Percentiles rank a stretch among this genome's conserved stretches.
Conservation (phyloP, 2,888 invertebrate genomes). For the Drosophila infuscata region DNA sequence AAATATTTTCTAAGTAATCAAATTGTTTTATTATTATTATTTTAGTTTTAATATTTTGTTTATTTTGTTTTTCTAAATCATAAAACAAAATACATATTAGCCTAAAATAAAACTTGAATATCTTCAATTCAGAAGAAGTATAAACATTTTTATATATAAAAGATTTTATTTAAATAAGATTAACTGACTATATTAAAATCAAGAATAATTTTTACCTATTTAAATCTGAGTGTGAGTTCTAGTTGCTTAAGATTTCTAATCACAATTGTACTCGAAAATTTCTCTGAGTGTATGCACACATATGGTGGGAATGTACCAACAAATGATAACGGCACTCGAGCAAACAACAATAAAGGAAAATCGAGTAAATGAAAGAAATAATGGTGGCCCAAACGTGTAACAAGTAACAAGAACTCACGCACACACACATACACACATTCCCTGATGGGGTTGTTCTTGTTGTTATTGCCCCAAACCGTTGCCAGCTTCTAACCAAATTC, state of each 20-base stretch:
- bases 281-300: slow-evolving; percentile 38
- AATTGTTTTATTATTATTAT: no score
- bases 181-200: background rate
- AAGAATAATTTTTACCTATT: background rate
- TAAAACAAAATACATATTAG: background rate
- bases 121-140: background rate
- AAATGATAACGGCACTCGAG: slow-evolving; percentile 79
- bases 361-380: slow-evolving; percentile 78
- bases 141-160: no score
- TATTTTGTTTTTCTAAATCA: no score
- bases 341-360: slow-evolving; percentile 80
- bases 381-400: slow-evolving; percentile 67
- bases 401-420: slow-evolving; percentile 61
- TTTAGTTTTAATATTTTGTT: no score
- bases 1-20: no score
- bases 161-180: background rate
- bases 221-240: background rate
- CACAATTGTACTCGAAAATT: background rate
- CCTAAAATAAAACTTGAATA: background rate
- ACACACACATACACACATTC: slow-evolving; percentile 6
- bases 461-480: slow-evolving; percentile 25
- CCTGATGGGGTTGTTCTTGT: slow-evolving; percentile 6
- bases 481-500: slow-evolving; percentile 35
- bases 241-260: background rate
- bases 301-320: slow-evolving; percentile 72